Percentiles rank a stretch among this genome's conserved stretches.
Conservation (phyloP, 2,888 invertebrate genomes). For the Pterobdella sp. region DNA sequence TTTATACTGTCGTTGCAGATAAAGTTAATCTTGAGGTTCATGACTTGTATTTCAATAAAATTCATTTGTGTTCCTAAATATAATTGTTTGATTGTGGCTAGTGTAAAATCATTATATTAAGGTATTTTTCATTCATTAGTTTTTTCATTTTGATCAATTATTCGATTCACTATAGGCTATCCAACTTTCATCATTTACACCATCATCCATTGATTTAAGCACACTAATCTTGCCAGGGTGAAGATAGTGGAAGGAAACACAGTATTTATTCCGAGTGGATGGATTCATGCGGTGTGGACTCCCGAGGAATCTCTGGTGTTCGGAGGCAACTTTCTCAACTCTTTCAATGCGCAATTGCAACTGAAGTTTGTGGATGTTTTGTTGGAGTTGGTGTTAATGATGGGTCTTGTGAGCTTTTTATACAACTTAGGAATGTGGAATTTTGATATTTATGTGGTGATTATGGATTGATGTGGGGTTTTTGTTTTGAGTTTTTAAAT, state of each 20-base stretch:
- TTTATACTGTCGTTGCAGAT: too few species aligned
- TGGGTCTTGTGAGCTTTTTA: neutral
- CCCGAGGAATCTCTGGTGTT: constrained; percentile 30
- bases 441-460: neutral
- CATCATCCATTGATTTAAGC: neutral
- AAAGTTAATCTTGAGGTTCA: too few species aligned
- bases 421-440: neutral
- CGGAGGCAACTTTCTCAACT: constrained; percentile 29
- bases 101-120: too few species aligned
- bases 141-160: neutral
- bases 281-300: constrained; percentile 30
- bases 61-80: too few species aligned
- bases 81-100: too few species aligned
- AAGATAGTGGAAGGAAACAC: constrained; percentile 24
- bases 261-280: constrained; percentile 28
- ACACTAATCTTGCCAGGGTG: neutral
- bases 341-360: constrained; percentile 26
- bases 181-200: neutral
- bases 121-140: neutral
- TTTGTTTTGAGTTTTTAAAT: neutral
- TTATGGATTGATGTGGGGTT: neutral
- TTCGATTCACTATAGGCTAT: neutral
- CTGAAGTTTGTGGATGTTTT: constrained; percentile 27
- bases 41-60: too few species aligned
- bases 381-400: too few species aligned